Conservation (phyloP, 2,113 vertebrate species). For the Chloroceryle aenea region DNA sequence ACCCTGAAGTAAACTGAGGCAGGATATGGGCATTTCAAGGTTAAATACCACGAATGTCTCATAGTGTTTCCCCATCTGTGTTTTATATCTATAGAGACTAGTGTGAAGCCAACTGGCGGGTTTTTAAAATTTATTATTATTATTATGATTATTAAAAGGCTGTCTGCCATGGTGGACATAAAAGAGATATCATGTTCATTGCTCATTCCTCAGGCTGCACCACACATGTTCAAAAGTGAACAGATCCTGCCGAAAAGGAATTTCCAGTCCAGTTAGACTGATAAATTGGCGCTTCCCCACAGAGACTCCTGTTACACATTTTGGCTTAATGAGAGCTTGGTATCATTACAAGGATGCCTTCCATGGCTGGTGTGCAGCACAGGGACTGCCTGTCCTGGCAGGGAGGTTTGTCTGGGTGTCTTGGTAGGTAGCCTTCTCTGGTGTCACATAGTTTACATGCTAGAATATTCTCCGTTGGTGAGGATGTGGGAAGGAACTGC, state of each 20-base stretch:
- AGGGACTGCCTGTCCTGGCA: neutral
- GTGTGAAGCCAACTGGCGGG: neutral
- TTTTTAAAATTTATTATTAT: neutral
- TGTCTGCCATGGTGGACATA: neutral
- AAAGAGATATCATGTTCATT: neutral
- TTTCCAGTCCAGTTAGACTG: neutral
- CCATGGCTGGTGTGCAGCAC: fast-evolving
- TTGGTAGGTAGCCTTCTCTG: neutral
- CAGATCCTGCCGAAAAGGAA: neutral
- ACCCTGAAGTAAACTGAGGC: neutral
- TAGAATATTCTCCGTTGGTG: neutral
- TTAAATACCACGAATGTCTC: neutral
- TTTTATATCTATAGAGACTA: neutral
- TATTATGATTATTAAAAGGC: neutral
- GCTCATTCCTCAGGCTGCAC: neutral
- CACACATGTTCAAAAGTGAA: neutral
- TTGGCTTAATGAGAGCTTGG: neutral
- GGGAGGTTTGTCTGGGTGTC: neutral
- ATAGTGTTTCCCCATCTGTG: neutral
- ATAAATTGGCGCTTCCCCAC: neutral
- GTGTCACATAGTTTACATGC: neutral
- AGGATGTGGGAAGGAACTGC: neutral
- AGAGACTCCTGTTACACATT: neutral
- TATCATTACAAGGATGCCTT: neutral
- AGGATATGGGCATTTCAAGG: neutral